Conservation (phyloP, 2,797 vertebrate species). For the Smutsia temminckii region DNA sequence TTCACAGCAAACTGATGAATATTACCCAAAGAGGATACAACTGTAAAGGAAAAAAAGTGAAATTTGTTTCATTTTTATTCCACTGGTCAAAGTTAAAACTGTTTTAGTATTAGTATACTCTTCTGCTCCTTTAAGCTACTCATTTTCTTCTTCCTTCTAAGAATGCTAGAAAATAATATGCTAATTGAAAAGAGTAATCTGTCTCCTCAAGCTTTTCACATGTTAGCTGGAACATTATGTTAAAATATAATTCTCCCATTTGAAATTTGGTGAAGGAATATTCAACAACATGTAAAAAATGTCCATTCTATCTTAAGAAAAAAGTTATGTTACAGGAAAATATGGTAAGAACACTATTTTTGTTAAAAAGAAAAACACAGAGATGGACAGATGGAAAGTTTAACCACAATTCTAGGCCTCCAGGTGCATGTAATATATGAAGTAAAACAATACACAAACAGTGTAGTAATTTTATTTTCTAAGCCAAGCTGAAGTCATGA, state of each 20-base stretch:
- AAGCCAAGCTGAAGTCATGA: neutral
- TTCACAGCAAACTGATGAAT: neutral
- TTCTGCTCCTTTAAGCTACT: neutral
- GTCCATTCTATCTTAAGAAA: neutral
- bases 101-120: neutral
- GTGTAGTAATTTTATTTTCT: neutral
- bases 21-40: neutral
- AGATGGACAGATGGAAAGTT: neutral
- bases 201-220: neutral
- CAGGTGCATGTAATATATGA: neutral
- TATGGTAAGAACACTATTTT: neutral
- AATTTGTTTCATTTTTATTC: neutral
- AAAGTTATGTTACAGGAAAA: neutral
- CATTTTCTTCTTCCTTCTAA: constrained; percentile 8
- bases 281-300: neutral
- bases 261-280: neutral
- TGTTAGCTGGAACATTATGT: neutral
- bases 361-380: neutral
- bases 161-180: neutral
- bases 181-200: neutral
- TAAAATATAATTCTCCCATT: neutral
- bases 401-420: neutral
- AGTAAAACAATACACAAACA: neutral
- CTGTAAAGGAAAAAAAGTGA: neutral
- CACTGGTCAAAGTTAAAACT: neutral